Evolutionary conservation across 2,888 invertebrate species (phyloP).

Genomic region (Zonitis immaculata): DNA sequence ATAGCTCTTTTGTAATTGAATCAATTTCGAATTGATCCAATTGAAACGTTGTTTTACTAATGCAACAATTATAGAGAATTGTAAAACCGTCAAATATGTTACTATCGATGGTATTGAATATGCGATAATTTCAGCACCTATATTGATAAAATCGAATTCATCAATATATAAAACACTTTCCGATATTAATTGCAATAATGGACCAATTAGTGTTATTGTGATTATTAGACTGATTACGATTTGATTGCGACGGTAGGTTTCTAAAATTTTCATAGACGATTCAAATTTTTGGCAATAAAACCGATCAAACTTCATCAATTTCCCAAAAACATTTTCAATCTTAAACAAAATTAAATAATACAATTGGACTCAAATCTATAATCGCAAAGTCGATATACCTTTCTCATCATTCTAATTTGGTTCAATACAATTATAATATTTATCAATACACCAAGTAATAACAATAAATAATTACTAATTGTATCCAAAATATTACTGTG

Average conservation of each 20-base stretch:
- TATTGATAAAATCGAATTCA: neutral
- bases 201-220: neutral
- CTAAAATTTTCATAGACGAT: neutral
- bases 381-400: neutral
- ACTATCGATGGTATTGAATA: neutral
- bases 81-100: neutral
- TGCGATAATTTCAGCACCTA: neutral
- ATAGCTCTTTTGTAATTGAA: neutral
- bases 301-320: neutral
- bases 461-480: neutral
- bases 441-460: neutral
- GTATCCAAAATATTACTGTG: neutral
- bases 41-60: conserved; percentile 4
- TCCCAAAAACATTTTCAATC: neutral
- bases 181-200: neutral
- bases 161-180: neutral
- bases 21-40: conserved; percentile 3
- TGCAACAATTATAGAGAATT: neutral
- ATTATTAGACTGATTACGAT: too few relatives aligned
- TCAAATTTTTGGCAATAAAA: neutral
- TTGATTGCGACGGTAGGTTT: neutral
- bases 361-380: neutral
- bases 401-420: neutral
- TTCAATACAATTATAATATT: neutral
- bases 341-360: neutral